phyloP scores from a whole-genome alignment of 2,797 vertebrate species.

The Decapterus maruadsi region DNA sequence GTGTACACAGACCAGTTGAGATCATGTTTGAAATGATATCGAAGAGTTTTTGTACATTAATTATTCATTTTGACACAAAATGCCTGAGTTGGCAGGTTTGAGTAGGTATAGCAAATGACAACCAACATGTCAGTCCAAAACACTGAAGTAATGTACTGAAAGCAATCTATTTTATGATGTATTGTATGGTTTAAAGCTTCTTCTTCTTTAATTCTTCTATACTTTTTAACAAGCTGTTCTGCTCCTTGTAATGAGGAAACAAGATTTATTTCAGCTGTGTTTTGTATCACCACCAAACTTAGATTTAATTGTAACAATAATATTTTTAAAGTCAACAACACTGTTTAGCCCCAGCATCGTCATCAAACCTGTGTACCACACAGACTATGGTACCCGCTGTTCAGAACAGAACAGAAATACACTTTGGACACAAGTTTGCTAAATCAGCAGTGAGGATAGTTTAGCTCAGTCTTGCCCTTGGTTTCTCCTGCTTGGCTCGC shows the following conservation, averaged over 20 bases:
- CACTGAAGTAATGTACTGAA: background rate
- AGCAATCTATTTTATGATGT: background rate
- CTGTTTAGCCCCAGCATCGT: background rate
- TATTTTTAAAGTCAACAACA: background rate
- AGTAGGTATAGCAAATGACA: background rate
- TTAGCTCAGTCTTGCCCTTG: conserved; percentile 36
- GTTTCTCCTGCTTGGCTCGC: conserved; percentile 18
- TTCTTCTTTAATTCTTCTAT: background rate
- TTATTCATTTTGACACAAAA: conserved; percentile 4
- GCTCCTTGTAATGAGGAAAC: background rate
- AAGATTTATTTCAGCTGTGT: background rate
- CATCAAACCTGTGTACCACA: background rate
- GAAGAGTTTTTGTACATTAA: conserved; percentile 3
- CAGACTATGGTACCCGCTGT: conserved; percentile 1
- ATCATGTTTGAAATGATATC: conserved; percentile 4
- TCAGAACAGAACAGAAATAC: conserved; percentile 7
- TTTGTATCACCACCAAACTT: background rate
- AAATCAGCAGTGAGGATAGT: conserved; percentile 40
- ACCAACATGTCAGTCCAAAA: background rate
- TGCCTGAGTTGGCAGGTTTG: background rate
- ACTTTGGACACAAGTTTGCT: conserved; percentile 12
- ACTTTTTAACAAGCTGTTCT: background rate
- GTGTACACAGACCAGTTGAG: background rate
- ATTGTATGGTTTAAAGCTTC: background rate
- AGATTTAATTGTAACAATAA: background rate